Evolutionary conservation across 2,113 vertebrate species (phyloP).

Genomic region (Colaptes auratus): DNA sequence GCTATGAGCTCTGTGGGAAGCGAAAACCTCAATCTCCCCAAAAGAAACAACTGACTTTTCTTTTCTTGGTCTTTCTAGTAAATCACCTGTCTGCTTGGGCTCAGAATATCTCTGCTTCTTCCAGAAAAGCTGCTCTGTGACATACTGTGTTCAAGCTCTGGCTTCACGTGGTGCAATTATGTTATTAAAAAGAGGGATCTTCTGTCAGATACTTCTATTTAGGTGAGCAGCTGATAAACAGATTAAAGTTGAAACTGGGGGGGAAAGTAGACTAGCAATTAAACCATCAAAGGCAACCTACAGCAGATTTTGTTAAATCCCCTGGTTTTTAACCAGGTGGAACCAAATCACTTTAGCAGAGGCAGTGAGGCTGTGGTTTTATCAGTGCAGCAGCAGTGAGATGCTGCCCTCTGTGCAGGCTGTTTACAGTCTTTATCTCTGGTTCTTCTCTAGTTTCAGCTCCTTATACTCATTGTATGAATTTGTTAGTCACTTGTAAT

Average conservation of each 20-base stretch:
- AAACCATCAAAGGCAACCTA: conserved; percentile 9
- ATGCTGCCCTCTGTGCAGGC: background rate
- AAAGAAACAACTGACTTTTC: background rate
- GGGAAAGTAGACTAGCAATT: conserved; percentile 1
- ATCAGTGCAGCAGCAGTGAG: background rate
- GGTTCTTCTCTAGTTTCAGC: conserved; percentile 33
- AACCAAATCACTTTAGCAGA: background rate
- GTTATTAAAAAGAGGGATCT: background rate
- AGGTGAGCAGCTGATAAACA: conserved; percentile 8
- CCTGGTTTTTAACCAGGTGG: background rate
- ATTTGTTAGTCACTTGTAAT: conserved; percentile 59
- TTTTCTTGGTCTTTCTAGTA: background rate
- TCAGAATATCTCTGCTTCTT: background rate
- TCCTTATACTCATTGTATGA: conserved; percentile 31
- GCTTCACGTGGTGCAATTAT: background rate
- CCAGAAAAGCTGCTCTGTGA: background rate
- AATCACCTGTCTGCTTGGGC: background rate
- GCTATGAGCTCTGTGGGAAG: background rate
- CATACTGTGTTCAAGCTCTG: background rate
- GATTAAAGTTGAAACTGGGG: background rate
- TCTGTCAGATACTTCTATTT: conserved; percentile 2
- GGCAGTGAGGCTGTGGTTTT: background rate
- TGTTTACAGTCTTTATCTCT: background rate
- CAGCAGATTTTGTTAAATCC: conserved; percentile 23
- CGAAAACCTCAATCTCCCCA: background rate